These are phyloP conservation scores for Zenarchopterus dispar DNA, from an alignment of 2,797 vertebrate species.

Conservation along the genomic window DNA sequence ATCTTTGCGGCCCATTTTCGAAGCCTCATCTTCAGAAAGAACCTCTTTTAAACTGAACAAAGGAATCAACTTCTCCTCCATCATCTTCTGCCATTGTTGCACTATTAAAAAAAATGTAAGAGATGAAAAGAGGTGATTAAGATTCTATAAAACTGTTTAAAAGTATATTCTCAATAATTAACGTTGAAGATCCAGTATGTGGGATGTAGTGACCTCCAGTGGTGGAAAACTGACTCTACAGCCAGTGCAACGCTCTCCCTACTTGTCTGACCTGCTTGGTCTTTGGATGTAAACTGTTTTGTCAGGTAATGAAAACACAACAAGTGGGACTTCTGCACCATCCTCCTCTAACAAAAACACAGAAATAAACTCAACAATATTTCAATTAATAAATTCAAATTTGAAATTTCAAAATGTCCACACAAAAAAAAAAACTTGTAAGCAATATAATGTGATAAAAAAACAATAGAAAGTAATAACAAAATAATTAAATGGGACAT, in stretches of 20 bases:
- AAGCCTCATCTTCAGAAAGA: slow-evolving; percentile 89
- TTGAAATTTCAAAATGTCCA: too few species aligned
- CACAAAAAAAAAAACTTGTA: too few species aligned
- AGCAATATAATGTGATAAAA: too few species aligned
- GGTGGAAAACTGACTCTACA: not conserved
- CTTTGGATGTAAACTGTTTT: not conserved
- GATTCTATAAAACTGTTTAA: not conserved
- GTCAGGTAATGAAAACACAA: too few species aligned
- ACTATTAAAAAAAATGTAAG: slow-evolving; percentile 72
- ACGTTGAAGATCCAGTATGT: not conserved
- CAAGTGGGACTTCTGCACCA: too few species aligned
- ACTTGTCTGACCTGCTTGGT: not conserved
- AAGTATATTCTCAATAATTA: not conserved
- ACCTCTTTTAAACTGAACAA: slow-evolving; percentile 88
- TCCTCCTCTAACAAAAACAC: too few species aligned
- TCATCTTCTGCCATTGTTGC: slow-evolving; percentile 90
- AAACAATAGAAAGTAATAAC: too few species aligned
- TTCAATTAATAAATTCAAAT: too few species aligned
- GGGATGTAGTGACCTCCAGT: slow-evolving; percentile 4
- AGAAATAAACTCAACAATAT: too few species aligned
- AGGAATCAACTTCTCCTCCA: slow-evolving; percentile 89
- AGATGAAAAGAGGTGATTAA: not conserved
- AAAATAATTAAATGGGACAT: too few species aligned
- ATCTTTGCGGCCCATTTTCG: slow-evolving; percentile 92
- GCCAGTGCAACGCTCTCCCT: not conserved